Conservation (phyloP, 2,113 vertebrate genomes). For the Corynorhinus townsendii region DNA sequence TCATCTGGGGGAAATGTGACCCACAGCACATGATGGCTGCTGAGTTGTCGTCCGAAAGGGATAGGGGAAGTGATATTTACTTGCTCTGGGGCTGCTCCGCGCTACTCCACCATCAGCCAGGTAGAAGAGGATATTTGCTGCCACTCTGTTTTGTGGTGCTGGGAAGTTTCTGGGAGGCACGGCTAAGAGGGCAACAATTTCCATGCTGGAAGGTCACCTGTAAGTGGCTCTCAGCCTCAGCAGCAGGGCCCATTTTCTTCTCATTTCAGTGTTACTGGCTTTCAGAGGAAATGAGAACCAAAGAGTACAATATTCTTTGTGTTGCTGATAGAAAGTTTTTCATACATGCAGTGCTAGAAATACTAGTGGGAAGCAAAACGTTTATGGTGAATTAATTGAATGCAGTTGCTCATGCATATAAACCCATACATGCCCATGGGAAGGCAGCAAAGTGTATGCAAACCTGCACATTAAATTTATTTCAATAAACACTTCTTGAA, state of each 20-base stretch:
- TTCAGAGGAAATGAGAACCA: slow-evolving; percentile 44
- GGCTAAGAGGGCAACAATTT: slow-evolving; percentile 4
- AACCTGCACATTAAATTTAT: neutral
- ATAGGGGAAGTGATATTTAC: neutral
- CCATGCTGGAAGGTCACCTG: slow-evolving; percentile 31
- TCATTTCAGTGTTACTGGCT: slow-evolving; percentile 21
- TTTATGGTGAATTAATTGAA: neutral
- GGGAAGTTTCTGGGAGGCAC: neutral
- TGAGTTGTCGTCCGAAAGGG: neutral
- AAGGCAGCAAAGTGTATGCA: neutral
- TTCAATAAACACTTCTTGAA: neutral
- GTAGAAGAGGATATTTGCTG: neutral
- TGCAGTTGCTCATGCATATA: neutral
- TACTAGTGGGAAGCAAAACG: neutral
- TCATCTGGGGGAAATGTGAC: neutral
- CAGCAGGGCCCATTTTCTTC: neutral
- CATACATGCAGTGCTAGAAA: neutral
- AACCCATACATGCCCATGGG: neutral
- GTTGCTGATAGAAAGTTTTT: neutral
- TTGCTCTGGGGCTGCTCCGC: neutral
- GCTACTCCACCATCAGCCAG: neutral
- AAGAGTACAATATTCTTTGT: neutral
- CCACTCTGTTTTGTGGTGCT: neutral
- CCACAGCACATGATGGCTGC: neutral
- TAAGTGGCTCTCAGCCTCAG: neutral